Percentiles rank a stretch among this genome's conserved stretches.
Evolutionary conservation across 2,113 vertebrate genomes (phyloP).

Genomic region (Myotis davidii): DNA sequence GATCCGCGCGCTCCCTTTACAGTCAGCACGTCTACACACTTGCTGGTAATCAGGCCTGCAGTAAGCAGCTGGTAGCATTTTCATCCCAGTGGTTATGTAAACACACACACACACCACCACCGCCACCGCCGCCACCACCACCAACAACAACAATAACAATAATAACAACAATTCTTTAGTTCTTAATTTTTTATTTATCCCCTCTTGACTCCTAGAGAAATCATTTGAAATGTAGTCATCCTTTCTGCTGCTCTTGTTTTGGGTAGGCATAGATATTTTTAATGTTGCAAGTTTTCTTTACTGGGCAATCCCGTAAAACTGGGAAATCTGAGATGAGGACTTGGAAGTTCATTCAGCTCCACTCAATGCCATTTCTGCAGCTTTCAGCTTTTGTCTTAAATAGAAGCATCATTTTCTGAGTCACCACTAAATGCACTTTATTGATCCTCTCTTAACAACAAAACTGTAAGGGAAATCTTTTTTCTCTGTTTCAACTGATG

Average conservation of each 20-base stretch:
- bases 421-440: not conserved
- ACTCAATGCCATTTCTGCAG: not conserved
- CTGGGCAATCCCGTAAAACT: not conserved
- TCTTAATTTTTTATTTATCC: constrained; percentile 14
- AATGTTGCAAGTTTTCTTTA: not conserved
- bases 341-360: not conserved
- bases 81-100: not conserved
- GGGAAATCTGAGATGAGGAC: not conserved
- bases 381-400: not conserved
- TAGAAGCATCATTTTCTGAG: not conserved
- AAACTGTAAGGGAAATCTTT: not conserved
- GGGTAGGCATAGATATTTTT: not conserved
- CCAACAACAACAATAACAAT: too few relatives aligned
- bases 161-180: too few relatives aligned
- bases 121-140: too few relatives aligned
- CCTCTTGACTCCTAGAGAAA: not conserved
- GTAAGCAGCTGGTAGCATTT: constrained; percentile 15
- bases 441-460: not conserved
- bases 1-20: not conserved
- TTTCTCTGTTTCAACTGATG: not conserved
- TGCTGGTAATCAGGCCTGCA: not conserved
- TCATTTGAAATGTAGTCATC: not conserved
- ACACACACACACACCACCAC: not conserved
- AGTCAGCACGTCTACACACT: not conserved
- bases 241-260: not conserved